phyloP scores from a whole-genome alignment of 2,113 vertebrate species.

The Plestiodon gilberti region DNA sequence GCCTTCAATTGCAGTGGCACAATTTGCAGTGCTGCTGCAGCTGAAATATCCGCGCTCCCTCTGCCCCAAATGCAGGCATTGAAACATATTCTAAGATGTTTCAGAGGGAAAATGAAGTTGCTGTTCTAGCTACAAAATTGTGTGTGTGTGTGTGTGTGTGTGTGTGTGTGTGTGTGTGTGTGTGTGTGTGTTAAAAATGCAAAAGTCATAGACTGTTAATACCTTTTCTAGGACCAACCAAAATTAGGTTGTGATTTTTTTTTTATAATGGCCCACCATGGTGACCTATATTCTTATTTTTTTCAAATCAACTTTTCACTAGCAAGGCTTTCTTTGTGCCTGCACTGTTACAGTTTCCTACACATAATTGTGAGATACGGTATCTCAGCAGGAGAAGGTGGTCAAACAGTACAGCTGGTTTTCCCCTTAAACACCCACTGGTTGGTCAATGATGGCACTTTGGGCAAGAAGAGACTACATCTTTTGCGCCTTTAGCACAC shows the following conservation, averaged over 20 bases:
- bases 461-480: background rate
- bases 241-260: too few species aligned
- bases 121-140: background rate
- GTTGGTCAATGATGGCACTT: background rate
- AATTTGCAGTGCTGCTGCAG: background rate
- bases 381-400: background rate
- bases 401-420: background rate
- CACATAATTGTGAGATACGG: background rate
- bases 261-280: too few species aligned
- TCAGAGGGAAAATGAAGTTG: background rate
- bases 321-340: background rate
- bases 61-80: too few species aligned
- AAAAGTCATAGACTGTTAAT: too few species aligned
- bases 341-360: background rate
- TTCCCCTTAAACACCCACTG: too few species aligned
- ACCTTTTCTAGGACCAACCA: too few species aligned
- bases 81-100: background rate
- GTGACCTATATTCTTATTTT: background rate
- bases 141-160: background rate
- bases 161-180: too few species aligned
- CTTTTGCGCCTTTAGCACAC: background rate
- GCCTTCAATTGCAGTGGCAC: background rate
- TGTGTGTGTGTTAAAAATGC: background rate
- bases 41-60: background rate
- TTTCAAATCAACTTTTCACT: background rate